Conservation (phyloP, 2,113 vertebrate species). For the Oxyruncus cristatus region DNA sequence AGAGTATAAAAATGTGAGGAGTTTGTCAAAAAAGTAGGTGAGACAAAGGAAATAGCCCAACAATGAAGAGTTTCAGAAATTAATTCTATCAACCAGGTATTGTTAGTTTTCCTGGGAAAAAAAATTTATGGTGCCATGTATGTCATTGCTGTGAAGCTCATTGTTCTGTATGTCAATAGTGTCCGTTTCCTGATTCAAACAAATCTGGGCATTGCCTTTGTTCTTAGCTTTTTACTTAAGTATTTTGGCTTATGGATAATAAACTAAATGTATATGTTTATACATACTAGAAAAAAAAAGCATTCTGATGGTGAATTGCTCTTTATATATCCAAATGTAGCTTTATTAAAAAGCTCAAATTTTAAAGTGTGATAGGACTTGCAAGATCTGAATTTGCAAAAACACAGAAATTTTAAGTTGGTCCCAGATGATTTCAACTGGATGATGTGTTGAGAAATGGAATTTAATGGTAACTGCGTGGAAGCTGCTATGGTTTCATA, state of each 20-base stretch:
- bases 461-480: not conserved
- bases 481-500: not conserved
- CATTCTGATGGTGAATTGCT: not conserved
- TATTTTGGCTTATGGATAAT: not conserved
- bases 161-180: not conserved
- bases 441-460: not conserved
- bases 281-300: not conserved
- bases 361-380: not conserved
- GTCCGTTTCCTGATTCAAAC: not conserved
- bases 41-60: not conserved
- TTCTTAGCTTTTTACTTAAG: not conserved
- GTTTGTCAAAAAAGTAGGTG: not conserved
- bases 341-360: not conserved
- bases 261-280: not conserved
- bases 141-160: not conserved
- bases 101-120: not conserved
- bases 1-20: not conserved
- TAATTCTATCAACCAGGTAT: fast-evolving
- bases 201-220: not conserved
- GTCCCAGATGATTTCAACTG: not conserved
- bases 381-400: not conserved
- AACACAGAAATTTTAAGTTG: not conserved
- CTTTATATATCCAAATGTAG: not conserved
- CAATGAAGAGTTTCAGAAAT: not conserved
- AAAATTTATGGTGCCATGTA: not conserved